These are phyloP conservation scores for Palythoa caribaeorum DNA, from an alignment of 92 coral and sea anemone genomes.

Conservation along the genomic window DNA sequence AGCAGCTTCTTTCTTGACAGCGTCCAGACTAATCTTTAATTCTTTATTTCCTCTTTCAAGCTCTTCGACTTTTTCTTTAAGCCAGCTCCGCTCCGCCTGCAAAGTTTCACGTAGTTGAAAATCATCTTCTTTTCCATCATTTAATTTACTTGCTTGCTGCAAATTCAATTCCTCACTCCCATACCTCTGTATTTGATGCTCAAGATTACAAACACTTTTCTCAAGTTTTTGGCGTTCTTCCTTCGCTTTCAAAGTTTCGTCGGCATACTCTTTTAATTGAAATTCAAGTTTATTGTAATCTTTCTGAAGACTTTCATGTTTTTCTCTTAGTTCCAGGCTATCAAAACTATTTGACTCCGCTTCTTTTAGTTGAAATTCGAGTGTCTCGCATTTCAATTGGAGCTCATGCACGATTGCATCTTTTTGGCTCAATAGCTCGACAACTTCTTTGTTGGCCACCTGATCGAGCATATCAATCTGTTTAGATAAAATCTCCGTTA, in stretches of 20 bases:
- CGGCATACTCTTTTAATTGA: neutral
- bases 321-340: neutral
- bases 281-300: conserved; percentile 1
- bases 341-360: neutral
- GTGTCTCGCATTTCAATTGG: conserved; percentile 26
- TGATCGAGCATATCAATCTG: conserved; percentile 41
- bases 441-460: conserved; percentile 44
- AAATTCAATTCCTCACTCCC: neutral
- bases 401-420: conserved; percentile 42
- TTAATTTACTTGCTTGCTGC: neutral
- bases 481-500: conserved; percentile 19
- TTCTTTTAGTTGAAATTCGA: conserved; percentile 17
- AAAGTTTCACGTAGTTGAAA: conserved; percentile 11
- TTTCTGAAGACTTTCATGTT: conserved; percentile 7
- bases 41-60: conserved; percentile 17
- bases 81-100: conserved; percentile 28
- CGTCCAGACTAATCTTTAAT: conserved; percentile 30
- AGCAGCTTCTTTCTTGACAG: conserved; percentile 32
- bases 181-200: neutral
- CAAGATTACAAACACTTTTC: conserved; percentile 17
- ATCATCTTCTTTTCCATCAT: neutral
- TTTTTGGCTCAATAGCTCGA: conserved; percentile 5
- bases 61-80: conserved; percentile 38
- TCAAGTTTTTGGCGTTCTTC: conserved; percentile 47
- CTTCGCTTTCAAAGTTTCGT: conserved; percentile 32